Conservation (phyloP, 2,888 invertebrate genomes). For the Cantharis flavilabris region DNA sequence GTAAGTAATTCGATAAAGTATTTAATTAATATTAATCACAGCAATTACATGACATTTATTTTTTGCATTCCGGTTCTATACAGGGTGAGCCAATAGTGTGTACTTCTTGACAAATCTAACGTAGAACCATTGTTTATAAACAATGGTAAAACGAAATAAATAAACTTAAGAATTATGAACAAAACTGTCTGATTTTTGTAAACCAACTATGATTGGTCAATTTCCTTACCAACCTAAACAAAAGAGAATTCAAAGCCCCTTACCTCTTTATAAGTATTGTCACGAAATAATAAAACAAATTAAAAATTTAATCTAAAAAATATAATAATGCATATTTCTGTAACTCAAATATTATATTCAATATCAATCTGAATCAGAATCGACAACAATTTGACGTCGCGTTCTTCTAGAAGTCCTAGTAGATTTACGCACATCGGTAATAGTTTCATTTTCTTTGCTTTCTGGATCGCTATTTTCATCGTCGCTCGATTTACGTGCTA, state of each 20-base stretch:
- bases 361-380: slow-evolving; percentile 19
- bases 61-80: neutral
- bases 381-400: neutral
- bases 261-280: too few relatives aligned
- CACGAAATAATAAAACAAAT: neutral
- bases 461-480: slow-evolving; percentile 2
- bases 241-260: too few relatives aligned
- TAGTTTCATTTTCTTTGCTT: slow-evolving; percentile 7
- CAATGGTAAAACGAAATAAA: too few relatives aligned
- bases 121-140: too few relatives aligned
- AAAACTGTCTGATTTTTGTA: too few relatives aligned
- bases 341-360: neutral
- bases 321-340: neutral
- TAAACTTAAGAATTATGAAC: too few relatives aligned
- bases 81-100: neutral
- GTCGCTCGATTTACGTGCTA: slow-evolving; percentile 5
- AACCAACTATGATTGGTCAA: too few relatives aligned
- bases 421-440: neutral
- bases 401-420: neutral
- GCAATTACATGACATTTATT: neutral
- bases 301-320: neutral
- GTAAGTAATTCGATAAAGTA: neutral
- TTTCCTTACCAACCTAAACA: too few relatives aligned
- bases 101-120: neutral
- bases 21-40: neutral